These are phyloP conservation scores for Dorcus parallelipipedus DNA, from an alignment of 2,888 invertebrate species.

Conservation along the genomic window DNA sequence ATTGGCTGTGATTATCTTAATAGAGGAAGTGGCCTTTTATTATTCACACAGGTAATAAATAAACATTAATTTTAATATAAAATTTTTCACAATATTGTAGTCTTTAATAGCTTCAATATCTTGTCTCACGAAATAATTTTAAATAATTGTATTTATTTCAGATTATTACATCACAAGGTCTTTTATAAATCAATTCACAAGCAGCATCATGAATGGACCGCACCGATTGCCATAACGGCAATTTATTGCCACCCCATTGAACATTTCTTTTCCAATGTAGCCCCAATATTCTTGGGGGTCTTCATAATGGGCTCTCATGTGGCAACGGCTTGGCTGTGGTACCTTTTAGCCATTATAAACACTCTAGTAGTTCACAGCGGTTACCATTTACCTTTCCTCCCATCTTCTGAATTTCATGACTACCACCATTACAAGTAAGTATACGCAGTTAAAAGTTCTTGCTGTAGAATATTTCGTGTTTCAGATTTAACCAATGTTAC, in stretches of 20 bases:
- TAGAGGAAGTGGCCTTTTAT: conserved; percentile 80
- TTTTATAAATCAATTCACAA: conserved; percentile 82
- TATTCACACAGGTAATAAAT: conserved; percentile 69
- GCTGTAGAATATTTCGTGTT: conserved; percentile 7
- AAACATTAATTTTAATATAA: neutral
- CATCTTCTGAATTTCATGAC: conserved; percentile 83
- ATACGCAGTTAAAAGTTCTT: neutral
- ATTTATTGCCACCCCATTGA: conserved; percentile 78
- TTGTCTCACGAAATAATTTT: neutral
- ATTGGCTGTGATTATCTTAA: conserved; percentile 67
- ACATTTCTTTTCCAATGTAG: conserved; percentile 72
- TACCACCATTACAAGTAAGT: conserved; percentile 81
- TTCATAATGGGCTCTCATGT: conserved; percentile 72
- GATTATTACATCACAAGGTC: conserved; percentile 68
- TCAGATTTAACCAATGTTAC: conserved; percentile 79
- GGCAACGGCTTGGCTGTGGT: conserved; percentile 77
- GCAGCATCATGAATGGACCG: conserved; percentile 85
- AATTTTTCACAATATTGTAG: too few species aligned
- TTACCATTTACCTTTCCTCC: conserved; percentile 81
- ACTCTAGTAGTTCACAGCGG: conserved; percentile 82
- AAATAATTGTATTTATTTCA: conserved; percentile 37
- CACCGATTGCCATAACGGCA: conserved; percentile 79
- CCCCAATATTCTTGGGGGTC: conserved; percentile 74
- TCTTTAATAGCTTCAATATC: too few species aligned
- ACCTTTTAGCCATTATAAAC: conserved; percentile 70